Conservation (phyloP, 2,113 vertebrate genomes). For the Oriolus oriolus region DNA sequence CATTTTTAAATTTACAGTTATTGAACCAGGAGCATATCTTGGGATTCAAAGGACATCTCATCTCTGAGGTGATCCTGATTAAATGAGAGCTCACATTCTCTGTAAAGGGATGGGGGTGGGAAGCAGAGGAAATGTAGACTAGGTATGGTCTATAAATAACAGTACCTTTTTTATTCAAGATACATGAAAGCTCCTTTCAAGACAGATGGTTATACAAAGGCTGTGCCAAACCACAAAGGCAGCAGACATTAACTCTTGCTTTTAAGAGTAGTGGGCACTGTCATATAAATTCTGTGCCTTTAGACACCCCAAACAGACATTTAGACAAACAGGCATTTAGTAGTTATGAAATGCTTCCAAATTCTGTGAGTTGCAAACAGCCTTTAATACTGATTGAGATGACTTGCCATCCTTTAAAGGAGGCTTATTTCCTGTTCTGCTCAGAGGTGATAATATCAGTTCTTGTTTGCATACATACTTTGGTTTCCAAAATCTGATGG, state of each 20-base stretch:
- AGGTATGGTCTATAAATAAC: background rate
- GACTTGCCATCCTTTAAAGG: background rate
- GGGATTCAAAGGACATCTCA: background rate
- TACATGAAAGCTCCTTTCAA: background rate
- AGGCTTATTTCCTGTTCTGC: background rate
- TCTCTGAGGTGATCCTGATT: background rate
- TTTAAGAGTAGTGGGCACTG: background rate
- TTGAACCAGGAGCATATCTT: background rate
- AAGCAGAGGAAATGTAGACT: background rate
- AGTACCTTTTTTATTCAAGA: background rate
- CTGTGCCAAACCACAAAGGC: background rate
- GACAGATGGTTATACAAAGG: background rate
- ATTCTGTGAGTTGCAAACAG: background rate
- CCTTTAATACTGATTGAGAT: background rate
- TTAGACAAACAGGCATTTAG: background rate
- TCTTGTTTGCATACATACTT: background rate
- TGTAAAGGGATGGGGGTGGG: background rate
- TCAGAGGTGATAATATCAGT: background rate
- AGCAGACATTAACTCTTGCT: background rate
- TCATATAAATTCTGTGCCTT: background rate
- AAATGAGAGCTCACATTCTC: background rate
- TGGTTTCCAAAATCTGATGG: background rate
- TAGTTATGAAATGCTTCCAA: background rate
- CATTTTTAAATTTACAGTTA: background rate
- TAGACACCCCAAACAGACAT: background rate